phyloP scores from a whole-genome alignment of 2,888 invertebrate genomes.

The Eupithecia subfuscata region DNA sequence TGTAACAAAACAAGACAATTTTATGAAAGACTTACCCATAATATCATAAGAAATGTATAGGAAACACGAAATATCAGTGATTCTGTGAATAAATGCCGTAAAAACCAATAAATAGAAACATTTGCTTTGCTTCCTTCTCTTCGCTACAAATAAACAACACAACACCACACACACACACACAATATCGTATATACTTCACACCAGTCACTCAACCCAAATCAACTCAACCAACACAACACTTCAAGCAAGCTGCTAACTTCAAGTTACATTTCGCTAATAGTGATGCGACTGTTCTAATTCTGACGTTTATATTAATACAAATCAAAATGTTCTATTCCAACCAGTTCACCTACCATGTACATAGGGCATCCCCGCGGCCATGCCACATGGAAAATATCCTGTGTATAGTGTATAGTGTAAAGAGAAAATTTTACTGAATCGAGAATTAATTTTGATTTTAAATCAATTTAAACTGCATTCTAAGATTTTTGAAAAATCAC shows the following conservation, averaged over 20 bases:
- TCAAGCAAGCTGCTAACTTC: background rate
- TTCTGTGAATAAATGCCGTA: slow-evolving; percentile 17
- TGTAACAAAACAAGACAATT: background rate
- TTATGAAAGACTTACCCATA: slow-evolving; percentile 32
- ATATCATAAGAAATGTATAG: slow-evolving; percentile 16
- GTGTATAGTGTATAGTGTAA: no score
- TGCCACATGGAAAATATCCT: no score
- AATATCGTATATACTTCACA: background rate
- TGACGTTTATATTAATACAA: no score
- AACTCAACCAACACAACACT: background rate
- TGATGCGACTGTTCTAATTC: background rate
- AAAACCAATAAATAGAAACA: slow-evolving; percentile 37
- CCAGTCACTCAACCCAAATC: background rate
- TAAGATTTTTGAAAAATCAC: no score
- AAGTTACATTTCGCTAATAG: background rate
- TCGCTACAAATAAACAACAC: slow-evolving; percentile 3
- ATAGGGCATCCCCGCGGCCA: no score
- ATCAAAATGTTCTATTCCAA: no score
- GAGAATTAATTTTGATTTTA: no score
- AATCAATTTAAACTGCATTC: no score
- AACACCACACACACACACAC: background rate
- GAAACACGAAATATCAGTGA: slow-evolving; percentile 20
- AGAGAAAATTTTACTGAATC: no score
- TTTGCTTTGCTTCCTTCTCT: slow-evolving; percentile 26
- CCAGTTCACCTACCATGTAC: no score